Percentiles rank a stretch among this genome's conserved stretches.
phyloP scores from a whole-genome alignment of 2,113 vertebrate genomes.

The Strix aluco region DNA sequence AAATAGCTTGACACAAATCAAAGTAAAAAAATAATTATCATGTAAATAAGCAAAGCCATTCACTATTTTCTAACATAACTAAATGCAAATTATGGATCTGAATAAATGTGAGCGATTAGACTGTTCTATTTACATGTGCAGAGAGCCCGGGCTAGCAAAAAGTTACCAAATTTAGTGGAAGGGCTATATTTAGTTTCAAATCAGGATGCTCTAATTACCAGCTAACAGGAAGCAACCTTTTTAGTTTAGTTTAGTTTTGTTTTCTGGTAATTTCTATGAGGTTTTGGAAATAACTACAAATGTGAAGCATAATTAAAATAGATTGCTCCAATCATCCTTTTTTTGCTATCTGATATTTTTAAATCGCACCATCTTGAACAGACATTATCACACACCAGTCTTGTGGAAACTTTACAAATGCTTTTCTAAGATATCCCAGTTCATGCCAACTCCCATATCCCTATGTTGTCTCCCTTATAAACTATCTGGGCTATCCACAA shows the following conservation, averaged over 20 bases:
- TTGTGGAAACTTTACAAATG: not conserved
- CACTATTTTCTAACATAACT: slow-evolving; percentile 47
- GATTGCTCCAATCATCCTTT: slow-evolving; percentile 11
- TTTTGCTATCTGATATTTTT: slow-evolving; percentile 38
- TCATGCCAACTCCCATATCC: not conserved
- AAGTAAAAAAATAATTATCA: slow-evolving; percentile 32
- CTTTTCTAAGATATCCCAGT: not conserved
- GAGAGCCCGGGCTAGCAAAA: slow-evolving; percentile 29
- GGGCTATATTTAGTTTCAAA: slow-evolving; percentile 46
- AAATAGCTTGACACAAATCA: slow-evolving; percentile 48
- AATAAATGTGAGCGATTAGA: slow-evolving; percentile 34
- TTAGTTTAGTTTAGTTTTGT: slow-evolving; percentile 19
- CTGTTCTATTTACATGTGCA: slow-evolving; percentile 41
- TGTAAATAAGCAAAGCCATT: slow-evolving; percentile 53
- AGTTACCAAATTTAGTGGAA: slow-evolving; percentile 47
- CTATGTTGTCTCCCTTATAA: not conserved
- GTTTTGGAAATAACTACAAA: slow-evolving; percentile 44
- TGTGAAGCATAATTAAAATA: slow-evolving; percentile 28
- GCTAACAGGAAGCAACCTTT: slow-evolving; percentile 43
- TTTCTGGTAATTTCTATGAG: slow-evolving; percentile 28
- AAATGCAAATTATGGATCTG: slow-evolving; percentile 50
- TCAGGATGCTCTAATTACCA: slow-evolving; percentile 54
- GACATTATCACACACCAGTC: not conserved
- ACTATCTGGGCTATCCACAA: not conserved
- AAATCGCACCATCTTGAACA: not conserved